phyloP scores from a whole-genome alignment of 2,797 vertebrate species.

The Typhlichthys subterraneus region DNA sequence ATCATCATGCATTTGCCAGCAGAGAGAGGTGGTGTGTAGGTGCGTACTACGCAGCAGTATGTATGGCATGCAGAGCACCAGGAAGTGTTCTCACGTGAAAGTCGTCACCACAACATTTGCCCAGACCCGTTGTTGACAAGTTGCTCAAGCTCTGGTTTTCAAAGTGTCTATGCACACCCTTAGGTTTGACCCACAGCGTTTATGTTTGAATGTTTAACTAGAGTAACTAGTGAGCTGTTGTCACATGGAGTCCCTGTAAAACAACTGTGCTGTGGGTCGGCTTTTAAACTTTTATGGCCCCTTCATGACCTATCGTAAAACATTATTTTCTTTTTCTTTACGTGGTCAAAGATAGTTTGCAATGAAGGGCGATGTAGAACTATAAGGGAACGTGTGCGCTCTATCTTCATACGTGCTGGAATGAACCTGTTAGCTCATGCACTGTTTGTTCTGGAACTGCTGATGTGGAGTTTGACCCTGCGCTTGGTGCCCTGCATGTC shows the following conservation, averaged over 20 bases:
- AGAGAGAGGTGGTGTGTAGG: slow-evolving; percentile 11
- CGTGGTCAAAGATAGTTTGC: slow-evolving; percentile 10
- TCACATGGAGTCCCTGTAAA: background rate
- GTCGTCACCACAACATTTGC: background rate
- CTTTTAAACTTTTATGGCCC: background rate
- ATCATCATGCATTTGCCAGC: background rate
- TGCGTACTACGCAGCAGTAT: slow-evolving; percentile 27
- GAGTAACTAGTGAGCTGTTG: background rate
- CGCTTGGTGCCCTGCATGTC: slow-evolving; percentile 33
- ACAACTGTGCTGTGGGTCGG: too few species aligned
- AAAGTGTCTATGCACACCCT: background rate
- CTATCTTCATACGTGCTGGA: slow-evolving; percentile 35
- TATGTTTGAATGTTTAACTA: background rate
- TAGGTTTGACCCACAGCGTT: too few species aligned
- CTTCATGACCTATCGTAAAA: too few species aligned
- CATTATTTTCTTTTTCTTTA: background rate
- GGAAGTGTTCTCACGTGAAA: slow-evolving; percentile 23
- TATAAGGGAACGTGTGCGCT: slow-evolving; percentile 53
- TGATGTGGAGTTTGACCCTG: slow-evolving; percentile 75
- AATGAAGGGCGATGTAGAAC: slow-evolving; percentile 28
- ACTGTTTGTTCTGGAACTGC: slow-evolving; percentile 62
- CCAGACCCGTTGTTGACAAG: background rate
- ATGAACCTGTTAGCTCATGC: slow-evolving; percentile 49
- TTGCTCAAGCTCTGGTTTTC: background rate
- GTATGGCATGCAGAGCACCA: slow-evolving; percentile 20